Evolutionary conservation across 2,797 vertebrate genomes (phyloP).

Genomic region (Coilia nasus): DNA sequence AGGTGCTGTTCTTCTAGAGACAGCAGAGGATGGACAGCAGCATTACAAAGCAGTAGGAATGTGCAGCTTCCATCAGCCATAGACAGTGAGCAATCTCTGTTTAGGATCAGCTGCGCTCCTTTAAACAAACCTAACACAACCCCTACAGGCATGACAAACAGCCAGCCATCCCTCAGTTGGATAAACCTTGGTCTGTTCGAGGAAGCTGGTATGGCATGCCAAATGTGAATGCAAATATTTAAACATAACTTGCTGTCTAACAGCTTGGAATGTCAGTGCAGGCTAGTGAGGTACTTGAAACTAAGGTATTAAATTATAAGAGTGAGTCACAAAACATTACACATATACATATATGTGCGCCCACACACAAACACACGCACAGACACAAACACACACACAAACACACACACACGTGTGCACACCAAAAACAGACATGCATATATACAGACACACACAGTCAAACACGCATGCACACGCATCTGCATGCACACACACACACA

Average conservation of each 20-base stretch:
- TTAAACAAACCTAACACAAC: conserved; percentile 63
- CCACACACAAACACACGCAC: too few species aligned
- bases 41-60: conserved; percentile 10
- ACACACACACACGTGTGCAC: too few species aligned
- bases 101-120: conserved; percentile 60
- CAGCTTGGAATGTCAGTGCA: conserved; percentile 1
- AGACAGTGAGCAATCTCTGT: conserved; percentile 51
- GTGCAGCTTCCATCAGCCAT: background rate
- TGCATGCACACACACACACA: background rate
- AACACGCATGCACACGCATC: too few species aligned
- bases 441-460: too few species aligned
- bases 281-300: background rate
- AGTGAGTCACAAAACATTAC: conserved; percentile 22
- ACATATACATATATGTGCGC: conserved; percentile 11
- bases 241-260: conserved; percentile 22
- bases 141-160: conserved; percentile 64
- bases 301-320: conserved; percentile 33
- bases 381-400: too few species aligned
- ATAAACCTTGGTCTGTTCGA: background rate
- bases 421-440: too few species aligned
- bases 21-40: background rate
- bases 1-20: background rate
- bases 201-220: conserved; percentile 11
- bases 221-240: conserved; percentile 19
- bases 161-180: conserved; percentile 44